These are phyloP conservation scores for Drosophila paramelanica DNA, from an alignment of 2,888 invertebrate genomes.

Conservation along the genomic window DNA sequence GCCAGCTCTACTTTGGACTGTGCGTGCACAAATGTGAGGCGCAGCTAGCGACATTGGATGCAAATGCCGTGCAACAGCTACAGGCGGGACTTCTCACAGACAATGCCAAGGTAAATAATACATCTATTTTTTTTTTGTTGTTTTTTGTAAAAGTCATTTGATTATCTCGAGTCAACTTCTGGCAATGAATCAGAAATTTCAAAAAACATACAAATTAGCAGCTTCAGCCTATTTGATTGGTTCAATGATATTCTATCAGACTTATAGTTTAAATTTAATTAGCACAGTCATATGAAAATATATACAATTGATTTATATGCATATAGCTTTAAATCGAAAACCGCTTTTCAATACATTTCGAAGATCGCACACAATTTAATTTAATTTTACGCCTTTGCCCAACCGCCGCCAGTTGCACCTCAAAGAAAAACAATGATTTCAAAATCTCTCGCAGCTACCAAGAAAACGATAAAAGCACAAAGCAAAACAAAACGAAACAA, in stretches of 20 bases:
- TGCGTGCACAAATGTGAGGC: slow-evolving; percentile 74
- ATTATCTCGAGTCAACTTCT: slow-evolving; percentile 3
- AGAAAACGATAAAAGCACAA: slow-evolving; percentile 10
- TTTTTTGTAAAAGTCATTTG: background rate
- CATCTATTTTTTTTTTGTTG: background rate
- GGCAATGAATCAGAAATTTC: slow-evolving; percentile 12
- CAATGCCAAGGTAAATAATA: slow-evolving; percentile 72
- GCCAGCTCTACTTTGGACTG: slow-evolving; percentile 79
- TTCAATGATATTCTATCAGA: slow-evolving; percentile 33
- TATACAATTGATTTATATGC: background rate
- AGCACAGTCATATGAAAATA: slow-evolving; percentile 39
- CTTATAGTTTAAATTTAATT: slow-evolving; percentile 20
- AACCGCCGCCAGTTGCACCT: slow-evolving; percentile 16
- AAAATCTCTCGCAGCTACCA: slow-evolving; percentile 19
- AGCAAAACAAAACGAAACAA: slow-evolving; percentile 16
- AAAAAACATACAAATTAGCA: slow-evolving; percentile 7
- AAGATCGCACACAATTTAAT: slow-evolving; percentile 49
- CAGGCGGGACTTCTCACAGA: slow-evolving; percentile 69
- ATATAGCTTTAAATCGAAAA: background rate
- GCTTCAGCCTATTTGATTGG: slow-evolving; percentile 2
- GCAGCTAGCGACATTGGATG: slow-evolving; percentile 51
- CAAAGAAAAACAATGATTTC: slow-evolving; percentile 48
- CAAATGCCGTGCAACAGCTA: slow-evolving; percentile 46
- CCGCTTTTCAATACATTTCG: slow-evolving; percentile 28
- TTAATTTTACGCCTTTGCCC: slow-evolving; percentile 48